These are phyloP conservation scores for Rhynchophorus ferrugineus DNA, from an alignment of 1,140 invertebrate species.

Conservation along the genomic window DNA sequence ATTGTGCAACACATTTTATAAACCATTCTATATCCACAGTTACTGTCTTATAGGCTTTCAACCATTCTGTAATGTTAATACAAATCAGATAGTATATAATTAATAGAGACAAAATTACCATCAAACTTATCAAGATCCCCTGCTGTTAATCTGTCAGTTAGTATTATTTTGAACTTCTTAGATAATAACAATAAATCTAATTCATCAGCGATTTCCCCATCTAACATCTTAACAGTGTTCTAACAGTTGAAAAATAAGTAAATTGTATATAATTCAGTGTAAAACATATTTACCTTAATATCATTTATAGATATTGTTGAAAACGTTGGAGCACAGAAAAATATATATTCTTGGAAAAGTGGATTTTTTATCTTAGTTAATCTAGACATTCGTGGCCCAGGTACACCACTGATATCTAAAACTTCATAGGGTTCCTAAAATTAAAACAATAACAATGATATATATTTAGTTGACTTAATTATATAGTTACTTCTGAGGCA, in stretches of 20 bases:
- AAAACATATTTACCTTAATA: slow-evolving; percentile 28
- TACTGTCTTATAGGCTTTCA: slow-evolving; percentile 29
- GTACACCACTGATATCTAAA: slow-evolving; percentile 29
- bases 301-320: slow-evolving; percentile 25
- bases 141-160: slow-evolving; percentile 29
- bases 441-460: slow-evolving; percentile 1
- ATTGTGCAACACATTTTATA: slow-evolving; percentile 34
- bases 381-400: slow-evolving; percentile 32
- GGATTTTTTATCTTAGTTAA: slow-evolving; percentile 24
- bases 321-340: slow-evolving; percentile 31
- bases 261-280: neutral
- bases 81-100: neutral
- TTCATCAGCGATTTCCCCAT: slow-evolving; percentile 25
- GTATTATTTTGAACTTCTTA: slow-evolving; percentile 28
- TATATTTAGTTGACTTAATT: neutral
- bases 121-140: slow-evolving; percentile 34
- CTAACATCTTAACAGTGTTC: slow-evolving; percentile 28
- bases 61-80: slow-evolving; percentile 31
- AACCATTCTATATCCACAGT: slow-evolving; percentile 39
- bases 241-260: slow-evolving; percentile 21
- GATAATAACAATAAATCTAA: slow-evolving; percentile 23
- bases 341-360: slow-evolving; percentile 32
- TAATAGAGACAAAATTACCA: slow-evolving; percentile 25
- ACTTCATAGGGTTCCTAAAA: slow-evolving; percentile 36
- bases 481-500: slow-evolving; percentile 32